Percentiles rank a stretch among this genome's conserved stretches.
Evolutionary conservation across 2,888 invertebrate genomes (phyloP).

Genomic region (Lochmaea capreae): DNA sequence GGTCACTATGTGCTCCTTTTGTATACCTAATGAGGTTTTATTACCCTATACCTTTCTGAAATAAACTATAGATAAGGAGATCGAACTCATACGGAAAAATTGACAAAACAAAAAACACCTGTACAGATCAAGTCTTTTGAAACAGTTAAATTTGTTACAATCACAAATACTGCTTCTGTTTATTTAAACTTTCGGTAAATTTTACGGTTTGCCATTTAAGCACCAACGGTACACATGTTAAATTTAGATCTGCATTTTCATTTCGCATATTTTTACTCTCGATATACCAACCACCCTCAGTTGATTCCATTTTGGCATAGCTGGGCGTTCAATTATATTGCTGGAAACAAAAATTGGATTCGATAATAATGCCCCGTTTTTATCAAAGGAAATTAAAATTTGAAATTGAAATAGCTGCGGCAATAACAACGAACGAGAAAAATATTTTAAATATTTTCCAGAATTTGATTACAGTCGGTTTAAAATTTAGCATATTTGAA

Average conservation of each 20-base stretch:
- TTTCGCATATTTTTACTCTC: constrained; percentile 12
- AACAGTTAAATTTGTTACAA: too few relatives aligned
- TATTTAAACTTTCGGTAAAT: too few relatives aligned
- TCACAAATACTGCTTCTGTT: too few relatives aligned
- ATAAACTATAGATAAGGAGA: too few relatives aligned
- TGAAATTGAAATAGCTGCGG: constrained; percentile 24
- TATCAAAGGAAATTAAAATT: constrained; percentile 26
- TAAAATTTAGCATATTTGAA: constrained; percentile 19
- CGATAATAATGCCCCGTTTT: constrained; percentile 23
- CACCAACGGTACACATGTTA: background rate
- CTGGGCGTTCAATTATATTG: constrained; percentile 25
- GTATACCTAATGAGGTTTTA: too few relatives aligned
- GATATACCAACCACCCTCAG: constrained; percentile 14
- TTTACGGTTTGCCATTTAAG: too few relatives aligned
- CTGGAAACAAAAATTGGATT: constrained; percentile 23
- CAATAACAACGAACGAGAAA: constrained; percentile 16
- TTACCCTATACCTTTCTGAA: too few relatives aligned
- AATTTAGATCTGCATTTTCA: background rate
- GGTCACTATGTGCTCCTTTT: too few relatives aligned
- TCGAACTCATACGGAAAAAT: too few relatives aligned
- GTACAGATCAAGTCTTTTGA: too few relatives aligned
- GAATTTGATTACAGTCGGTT: constrained; percentile 2
- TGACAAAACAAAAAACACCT: too few relatives aligned
- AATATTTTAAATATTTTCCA: constrained; percentile 22
- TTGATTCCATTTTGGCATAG: background rate